Conservation (phyloP, 2,888 invertebrate species). For the Leptura quadrifasciata region DNA sequence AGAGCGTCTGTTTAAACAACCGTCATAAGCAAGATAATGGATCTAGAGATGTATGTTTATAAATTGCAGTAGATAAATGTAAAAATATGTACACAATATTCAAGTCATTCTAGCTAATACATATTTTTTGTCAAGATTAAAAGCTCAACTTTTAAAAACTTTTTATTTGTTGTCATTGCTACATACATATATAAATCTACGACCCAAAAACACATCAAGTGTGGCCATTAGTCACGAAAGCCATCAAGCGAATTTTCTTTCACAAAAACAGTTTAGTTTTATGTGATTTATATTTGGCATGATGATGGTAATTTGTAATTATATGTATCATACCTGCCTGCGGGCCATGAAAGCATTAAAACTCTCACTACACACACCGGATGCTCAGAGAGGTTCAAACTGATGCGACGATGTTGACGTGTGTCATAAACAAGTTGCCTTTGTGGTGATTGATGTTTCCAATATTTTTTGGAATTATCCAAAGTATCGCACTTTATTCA, state of each 20-base stretch:
- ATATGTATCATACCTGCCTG: slow-evolving; percentile 16
- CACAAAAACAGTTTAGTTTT: slow-evolving; percentile 9
- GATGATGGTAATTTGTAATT: slow-evolving; percentile 14
- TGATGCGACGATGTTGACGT: slow-evolving; percentile 2
- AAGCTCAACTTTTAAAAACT: not conserved
- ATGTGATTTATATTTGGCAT: slow-evolving; percentile 11
- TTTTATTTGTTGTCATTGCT: not conserved
- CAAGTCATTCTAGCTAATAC: too few species aligned
- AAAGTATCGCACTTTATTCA: not conserved
- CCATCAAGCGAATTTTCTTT: not conserved
- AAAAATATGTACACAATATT: too few species aligned
- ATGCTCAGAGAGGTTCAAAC: not conserved
- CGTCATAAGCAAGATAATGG: too few species aligned
- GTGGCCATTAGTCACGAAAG: not conserved
- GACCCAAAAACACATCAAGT: not conserved
- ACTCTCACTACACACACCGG: not conserved
- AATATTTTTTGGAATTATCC: slow-evolving; percentile 4
- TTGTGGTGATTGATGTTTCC: slow-evolving; percentile 7
- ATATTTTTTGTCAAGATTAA: not conserved
- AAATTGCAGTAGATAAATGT: too few species aligned
- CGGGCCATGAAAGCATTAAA: not conserved
- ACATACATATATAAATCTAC: not conserved
- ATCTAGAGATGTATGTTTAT: too few species aligned
- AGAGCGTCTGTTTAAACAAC: too few species aligned
- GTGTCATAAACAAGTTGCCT: slow-evolving; percentile 1